Base-by-base conservation (phyloP, 2,888 invertebrate genomes). In the Rhyacophila evoluta region DNA sequence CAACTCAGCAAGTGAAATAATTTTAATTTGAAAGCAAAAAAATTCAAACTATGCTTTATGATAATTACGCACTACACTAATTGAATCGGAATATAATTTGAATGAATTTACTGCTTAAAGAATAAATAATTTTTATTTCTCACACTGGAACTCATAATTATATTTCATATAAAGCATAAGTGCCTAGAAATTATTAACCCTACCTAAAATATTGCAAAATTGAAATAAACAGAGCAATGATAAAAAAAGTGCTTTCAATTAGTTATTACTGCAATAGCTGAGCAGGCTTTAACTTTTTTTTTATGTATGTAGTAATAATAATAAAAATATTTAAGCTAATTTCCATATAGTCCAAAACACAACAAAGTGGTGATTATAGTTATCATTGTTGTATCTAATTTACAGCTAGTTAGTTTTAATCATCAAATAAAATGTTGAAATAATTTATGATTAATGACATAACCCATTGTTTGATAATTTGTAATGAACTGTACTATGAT, bases 1-100 rank as follows among this genome's bases (percentile, higher is more conserved):
- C 68, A 25, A 38, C 77, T 70, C 77, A 80, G 80, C 80, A 15
- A 72, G 37, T 78, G 69, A 33, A 55, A 29, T 27, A 55, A 29
- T 37, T 68, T 15, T 71, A 8, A 72, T 37, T 68, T 19, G 19
- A 37, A 12, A 36, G 67, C 69, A n/a, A n/a, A n/a, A n/a, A n/a
- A n/a, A n/a, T n/a, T n/a, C n/a, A n/a, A n/a, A n/a, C n/a, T n/a
- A n/a, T n/a, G n/a, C n/a, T n/a, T n/a, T n/a, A n/a, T n/a, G n/a
- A n/a, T n/a, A n/a, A n/a, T n/a, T n/a, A n/a, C n/a, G n/a, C n/a
- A n/a, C n/a, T n/a, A n/a, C n/a, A n/a, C n/a, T n/a, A n/a, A n/a
- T n/a, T n/a, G n/a, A n/a, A n/a, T n/a, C n/a, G n/a, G n/a, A n/a
- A n/a, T n/a, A n/a, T n/a, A n/a, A n/a, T n/a, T n/a, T n/a, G n/a